phyloP scores from a whole-genome alignment of 2,797 vertebrate genomes.

The Cyprinodon diabolis region DNA sequence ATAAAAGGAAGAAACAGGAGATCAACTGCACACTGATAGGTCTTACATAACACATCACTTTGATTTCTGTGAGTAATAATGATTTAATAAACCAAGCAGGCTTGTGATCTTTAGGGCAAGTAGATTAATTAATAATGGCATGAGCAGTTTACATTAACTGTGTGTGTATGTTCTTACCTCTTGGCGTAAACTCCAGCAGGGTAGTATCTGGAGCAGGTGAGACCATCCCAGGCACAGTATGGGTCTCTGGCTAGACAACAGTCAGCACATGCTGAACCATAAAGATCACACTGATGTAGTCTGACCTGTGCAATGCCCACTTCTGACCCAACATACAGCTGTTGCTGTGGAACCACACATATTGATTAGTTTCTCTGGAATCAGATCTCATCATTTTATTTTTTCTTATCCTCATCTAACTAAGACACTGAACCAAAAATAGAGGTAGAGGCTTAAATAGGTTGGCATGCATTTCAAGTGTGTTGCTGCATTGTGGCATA shows the following conservation, averaged over 20 bases:
- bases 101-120: conserved; percentile 44
- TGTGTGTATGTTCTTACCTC: conserved; percentile 78
- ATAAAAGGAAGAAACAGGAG: conserved; percentile 15
- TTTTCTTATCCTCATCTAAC: background rate
- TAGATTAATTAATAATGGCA: conserved; percentile 21
- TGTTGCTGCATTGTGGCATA: conserved; percentile 10
- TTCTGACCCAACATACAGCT: conserved; percentile 91
- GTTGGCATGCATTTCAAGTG: background rate
- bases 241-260: conserved; percentile 97
- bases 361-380: background rate
- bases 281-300: conserved; percentile 94
- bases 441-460: background rate
- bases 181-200: conserved; percentile 88
- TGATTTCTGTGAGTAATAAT: conserved; percentile 34
- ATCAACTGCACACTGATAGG: conserved; percentile 46
- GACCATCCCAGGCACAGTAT: conserved; percentile 97
- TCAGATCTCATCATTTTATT: background rate
- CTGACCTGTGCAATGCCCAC: conserved; percentile 88
- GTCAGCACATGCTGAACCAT: conserved; percentile 92
- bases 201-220: conserved; percentile 92
- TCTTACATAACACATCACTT: conserved; percentile 43
- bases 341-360: conserved; percentile 83
- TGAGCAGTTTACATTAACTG: conserved; percentile 40
- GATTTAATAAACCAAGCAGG: conserved; percentile 34
- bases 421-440: conserved; percentile 3